Percentiles rank a stretch among this genome's conserved stretches.
Conservation (phyloP, 2,113 vertebrate species). For the Setophaga petechia region DNA sequence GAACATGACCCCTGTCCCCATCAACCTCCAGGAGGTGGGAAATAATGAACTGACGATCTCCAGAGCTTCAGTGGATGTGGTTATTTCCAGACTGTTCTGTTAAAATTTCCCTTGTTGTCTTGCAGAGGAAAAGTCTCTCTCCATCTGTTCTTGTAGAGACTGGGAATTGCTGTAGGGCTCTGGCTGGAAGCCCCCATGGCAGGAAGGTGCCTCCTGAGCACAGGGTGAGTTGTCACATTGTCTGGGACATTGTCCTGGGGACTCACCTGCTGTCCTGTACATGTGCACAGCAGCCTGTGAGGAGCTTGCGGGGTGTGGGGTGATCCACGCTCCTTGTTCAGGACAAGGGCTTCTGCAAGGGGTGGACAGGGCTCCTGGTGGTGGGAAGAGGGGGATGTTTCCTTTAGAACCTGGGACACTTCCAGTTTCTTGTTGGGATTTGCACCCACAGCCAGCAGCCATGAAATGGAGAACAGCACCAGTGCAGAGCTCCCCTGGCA, state of each 20-base stretch:
- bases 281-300: background rate
- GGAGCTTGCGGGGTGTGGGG: background rate
- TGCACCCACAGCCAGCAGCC: background rate
- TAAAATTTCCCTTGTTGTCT: background rate
- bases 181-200: fast-evolving
- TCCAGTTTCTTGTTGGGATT: background rate
- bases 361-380: background rate
- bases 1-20: background rate
- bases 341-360: background rate
- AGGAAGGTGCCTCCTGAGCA: background rate
- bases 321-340: too few relatives aligned
- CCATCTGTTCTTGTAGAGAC: background rate
- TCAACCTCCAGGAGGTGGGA: background rate
- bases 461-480: background rate
- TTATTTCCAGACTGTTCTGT: background rate
- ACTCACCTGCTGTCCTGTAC: background rate
- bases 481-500: fast-evolving
- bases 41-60: background rate
- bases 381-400: background rate
- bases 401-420: background rate
- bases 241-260: background rate
- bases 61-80: background rate
- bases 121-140: background rate
- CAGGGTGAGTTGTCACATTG: background rate
- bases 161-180: background rate